Percentiles rank a stretch among this genome's conserved stretches.
Conservation (phyloP, 2,797 vertebrate genomes). For the Pygocentrus nattereri region DNA sequence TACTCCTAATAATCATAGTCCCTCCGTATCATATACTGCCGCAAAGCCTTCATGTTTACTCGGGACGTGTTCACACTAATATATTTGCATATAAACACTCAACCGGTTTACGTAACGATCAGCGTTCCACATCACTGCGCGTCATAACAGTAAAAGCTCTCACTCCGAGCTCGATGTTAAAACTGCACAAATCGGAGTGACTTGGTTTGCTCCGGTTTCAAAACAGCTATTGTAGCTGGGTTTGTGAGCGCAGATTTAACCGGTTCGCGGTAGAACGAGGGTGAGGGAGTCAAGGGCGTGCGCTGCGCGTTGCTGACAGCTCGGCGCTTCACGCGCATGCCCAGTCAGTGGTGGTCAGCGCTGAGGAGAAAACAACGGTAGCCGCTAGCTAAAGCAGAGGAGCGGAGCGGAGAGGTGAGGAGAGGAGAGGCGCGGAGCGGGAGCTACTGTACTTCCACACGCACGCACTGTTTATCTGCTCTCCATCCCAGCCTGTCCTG, state of each 20-base stretch:
- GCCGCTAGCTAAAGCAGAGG: conserved; percentile 57
- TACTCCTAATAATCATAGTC: too few species aligned
- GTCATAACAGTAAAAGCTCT: not conserved
- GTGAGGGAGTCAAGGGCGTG: conserved; percentile 64
- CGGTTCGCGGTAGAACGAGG: not conserved
- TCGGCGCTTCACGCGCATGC: conserved; percentile 71
- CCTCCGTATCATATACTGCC: too few species aligned
- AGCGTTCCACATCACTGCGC: not conserved
- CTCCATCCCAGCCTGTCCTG: conserved; percentile 61
- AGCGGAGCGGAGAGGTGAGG: conserved; percentile 16
- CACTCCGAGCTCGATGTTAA: conserved; percentile 9
- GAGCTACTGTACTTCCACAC: conserved; percentile 60
- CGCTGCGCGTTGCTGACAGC: conserved; percentile 69
- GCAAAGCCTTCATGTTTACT: too few species aligned
- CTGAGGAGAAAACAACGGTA: conserved; percentile 68
- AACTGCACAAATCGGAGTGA: not conserved
- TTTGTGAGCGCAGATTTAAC: too few species aligned
- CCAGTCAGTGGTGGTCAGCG: conserved; percentile 37
- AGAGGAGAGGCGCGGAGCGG: conserved; percentile 68
- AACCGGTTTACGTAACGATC: not conserved
- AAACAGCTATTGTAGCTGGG: too few species aligned
- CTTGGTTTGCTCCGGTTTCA: not conserved
- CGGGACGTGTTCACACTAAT: too few species aligned
- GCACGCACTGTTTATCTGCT: conserved; percentile 66
- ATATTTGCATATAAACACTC: not conserved